Evolutionary conservation across 2,113 vertebrate species (phyloP).

Genomic region (Neopipo cinnamomea): DNA sequence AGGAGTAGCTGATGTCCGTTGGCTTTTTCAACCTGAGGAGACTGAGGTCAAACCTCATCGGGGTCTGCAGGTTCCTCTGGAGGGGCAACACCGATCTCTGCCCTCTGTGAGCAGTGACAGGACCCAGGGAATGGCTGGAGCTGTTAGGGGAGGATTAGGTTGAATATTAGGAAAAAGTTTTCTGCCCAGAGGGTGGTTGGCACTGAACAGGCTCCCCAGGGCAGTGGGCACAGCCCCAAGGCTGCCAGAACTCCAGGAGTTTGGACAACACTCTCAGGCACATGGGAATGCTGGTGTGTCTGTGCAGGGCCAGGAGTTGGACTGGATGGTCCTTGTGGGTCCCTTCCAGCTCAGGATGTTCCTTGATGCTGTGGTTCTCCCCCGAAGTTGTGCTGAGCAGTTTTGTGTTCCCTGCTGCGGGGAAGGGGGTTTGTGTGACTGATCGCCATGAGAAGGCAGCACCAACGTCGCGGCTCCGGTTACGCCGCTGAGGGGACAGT

Average conservation of each 20-base stretch:
- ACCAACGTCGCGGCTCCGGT: fast-evolving
- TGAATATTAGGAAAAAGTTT: background rate
- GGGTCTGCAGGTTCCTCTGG: background rate
- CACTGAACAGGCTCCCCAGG: background rate
- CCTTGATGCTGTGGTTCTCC: background rate
- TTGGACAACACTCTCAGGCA: background rate
- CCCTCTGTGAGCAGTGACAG: background rate
- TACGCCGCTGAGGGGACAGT: background rate
- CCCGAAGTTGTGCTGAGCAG: background rate
- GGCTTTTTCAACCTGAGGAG: background rate
- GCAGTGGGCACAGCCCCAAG: background rate
- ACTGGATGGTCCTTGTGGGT: fast-evolving
- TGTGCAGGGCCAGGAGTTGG: fast-evolving
- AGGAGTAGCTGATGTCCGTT: background rate
- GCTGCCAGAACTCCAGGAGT: background rate
- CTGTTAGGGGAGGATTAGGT: background rate
- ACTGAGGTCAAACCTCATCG: background rate
- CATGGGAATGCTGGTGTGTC: background rate
- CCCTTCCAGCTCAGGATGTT: too few relatives aligned
- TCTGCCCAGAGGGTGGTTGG: background rate
- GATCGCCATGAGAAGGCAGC: background rate
- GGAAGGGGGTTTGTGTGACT: background rate
- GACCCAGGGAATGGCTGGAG: fast-evolving
- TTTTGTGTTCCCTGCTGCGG: background rate
- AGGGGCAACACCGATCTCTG: background rate